Evolutionary conservation across 2,888 invertebrate genomes (phyloP).

Genomic region (Pyrocoelia pectoralis): DNA sequence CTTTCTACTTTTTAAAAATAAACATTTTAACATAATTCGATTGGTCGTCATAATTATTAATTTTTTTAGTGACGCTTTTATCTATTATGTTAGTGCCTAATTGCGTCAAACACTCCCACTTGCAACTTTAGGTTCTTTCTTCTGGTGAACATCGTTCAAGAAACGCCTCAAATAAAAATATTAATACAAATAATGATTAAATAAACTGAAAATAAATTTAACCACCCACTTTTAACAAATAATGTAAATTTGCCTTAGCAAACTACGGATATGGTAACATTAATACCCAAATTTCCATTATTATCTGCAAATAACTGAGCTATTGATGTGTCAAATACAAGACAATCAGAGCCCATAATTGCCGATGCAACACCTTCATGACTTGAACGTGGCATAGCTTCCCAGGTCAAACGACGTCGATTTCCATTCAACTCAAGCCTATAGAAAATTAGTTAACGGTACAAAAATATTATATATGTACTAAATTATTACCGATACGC

Average conservation of each 20-base stretch:
- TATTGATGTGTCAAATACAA: constrained; percentile 98
- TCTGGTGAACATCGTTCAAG: no score
- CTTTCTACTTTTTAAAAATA: no score
- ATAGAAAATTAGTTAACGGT: constrained; percentile 20
- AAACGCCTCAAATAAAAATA: no score
- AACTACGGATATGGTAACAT: constrained; percentile 97
- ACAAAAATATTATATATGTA: background rate
- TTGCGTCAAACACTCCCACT: no score
- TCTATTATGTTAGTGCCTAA: no score
- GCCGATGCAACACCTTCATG: constrained; percentile 99
- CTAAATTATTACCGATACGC: constrained; percentile 81
- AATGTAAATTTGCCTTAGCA: constrained; percentile 53
- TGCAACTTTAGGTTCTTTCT: no score
- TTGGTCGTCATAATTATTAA: no score
- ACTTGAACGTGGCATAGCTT: constrained; percentile 97
- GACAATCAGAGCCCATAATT: constrained; percentile 97
- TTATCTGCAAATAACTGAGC: constrained; percentile 99
- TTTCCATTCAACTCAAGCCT: constrained; percentile 97
- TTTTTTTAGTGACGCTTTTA: no score
- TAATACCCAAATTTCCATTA: constrained; percentile 98
- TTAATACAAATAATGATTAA: no score
- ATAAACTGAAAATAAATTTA: background rate
- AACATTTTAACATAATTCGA: no score
- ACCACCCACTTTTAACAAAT: constrained; percentile 5
- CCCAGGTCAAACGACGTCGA: constrained; percentile 95